Percentiles rank a stretch among this genome's conserved stretches.
phyloP scores from a whole-genome alignment of 2,888 invertebrate species.

The Eueremaeus valkanovi region DNA sequence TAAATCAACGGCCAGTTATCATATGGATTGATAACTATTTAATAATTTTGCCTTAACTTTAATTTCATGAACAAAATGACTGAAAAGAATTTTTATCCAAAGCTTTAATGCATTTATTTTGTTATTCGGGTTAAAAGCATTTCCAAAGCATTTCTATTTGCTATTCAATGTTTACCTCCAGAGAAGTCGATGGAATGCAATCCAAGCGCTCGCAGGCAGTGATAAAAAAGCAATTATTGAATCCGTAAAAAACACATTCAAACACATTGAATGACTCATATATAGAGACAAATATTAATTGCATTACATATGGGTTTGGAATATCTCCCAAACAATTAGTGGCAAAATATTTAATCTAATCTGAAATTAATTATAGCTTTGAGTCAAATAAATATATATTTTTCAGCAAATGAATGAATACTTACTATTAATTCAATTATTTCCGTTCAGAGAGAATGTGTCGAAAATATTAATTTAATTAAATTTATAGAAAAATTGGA shows the following conservation, averaged over 20 bases:
- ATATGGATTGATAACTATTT: slow-evolving; percentile 14
- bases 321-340: neutral
- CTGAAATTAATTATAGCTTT: too few species aligned
- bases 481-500: too few species aligned
- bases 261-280: neutral
- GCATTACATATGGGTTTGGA: too few species aligned
- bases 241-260: neutral
- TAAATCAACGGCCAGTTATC: neutral
- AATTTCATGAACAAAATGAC: neutral
- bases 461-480: too few species aligned
- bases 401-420: too few species aligned
- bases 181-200: neutral
- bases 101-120: neutral
- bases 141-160: too few species aligned
- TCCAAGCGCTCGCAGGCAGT: neutral
- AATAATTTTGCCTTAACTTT: neutral
- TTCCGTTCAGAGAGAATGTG: too few species aligned
- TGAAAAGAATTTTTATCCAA: neutral
- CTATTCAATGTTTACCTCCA: neutral
- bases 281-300: neutral
- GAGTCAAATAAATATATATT: too few species aligned
- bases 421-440: too few species aligned
- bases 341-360: neutral
- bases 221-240: slow-evolving; percentile 25
- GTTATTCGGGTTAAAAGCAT: slow-evolving; percentile 22